Percentiles rank a stretch among this genome's conserved stretches.
phyloP scores from a whole-genome alignment of 1,140 invertebrate species.

The Wiebesia pumilae region DNA sequence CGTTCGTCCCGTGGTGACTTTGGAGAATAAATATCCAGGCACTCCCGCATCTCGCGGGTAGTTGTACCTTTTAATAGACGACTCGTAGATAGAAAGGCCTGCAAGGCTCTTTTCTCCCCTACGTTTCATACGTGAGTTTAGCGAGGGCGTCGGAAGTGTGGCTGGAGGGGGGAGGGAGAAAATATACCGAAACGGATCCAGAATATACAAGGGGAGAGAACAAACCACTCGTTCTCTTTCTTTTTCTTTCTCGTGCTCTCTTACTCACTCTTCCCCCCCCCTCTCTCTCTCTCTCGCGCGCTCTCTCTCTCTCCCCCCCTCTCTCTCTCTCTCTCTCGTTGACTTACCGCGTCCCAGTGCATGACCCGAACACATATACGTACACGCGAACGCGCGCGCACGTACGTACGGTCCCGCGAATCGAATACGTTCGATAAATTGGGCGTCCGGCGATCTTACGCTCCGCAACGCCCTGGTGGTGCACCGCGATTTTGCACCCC shows the following conservation, averaged over 20 bases:
- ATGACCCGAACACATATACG: background rate
- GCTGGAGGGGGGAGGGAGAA: background rate
- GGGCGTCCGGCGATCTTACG: conserved; percentile 42
- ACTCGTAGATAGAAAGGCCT: background rate
- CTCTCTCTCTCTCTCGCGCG: background rate
- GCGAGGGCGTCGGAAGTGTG: background rate
- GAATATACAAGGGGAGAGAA: background rate
- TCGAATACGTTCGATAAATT: conserved; percentile 55
- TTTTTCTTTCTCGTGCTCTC: background rate
- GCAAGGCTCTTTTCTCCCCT: no score
- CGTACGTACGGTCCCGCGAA: background rate
- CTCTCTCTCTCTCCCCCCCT: background rate
- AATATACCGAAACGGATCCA: background rate
- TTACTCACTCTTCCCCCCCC: background rate
- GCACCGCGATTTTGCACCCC: background rate
- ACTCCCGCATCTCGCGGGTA: background rate
- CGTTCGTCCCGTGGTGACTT: background rate
- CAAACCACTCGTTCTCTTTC: background rate
- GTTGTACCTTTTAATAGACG: conserved; percentile 4
- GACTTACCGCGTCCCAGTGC: background rate
- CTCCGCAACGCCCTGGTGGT: background rate
- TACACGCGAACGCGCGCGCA: background rate
- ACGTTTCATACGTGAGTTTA: background rate
- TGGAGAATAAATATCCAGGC: background rate
- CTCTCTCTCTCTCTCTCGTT: conserved; percentile 16